Evolutionary conservation across 1,140 invertebrate species (phyloP), one percentile per base, ranked within the genome.

Genomic region (Ceratosolen solmsi): DNA sequence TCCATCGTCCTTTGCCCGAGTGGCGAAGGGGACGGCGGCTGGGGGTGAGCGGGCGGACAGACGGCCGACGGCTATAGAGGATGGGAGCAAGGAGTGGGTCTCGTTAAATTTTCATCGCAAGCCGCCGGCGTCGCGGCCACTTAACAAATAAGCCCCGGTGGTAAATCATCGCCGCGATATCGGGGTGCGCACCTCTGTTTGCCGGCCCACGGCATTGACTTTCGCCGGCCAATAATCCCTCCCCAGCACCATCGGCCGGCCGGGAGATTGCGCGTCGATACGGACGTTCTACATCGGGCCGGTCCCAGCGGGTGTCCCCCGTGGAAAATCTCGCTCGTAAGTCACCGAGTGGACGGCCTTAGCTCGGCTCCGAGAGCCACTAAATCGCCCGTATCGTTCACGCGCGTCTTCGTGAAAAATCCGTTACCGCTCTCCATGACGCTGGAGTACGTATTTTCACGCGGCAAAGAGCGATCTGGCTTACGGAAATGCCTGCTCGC

Each of bases 121-220:
- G 33, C 8, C 56, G 7, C 56, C 56, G 56, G n/a, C n/a, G 5
- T 58, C 56, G n/a, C 63, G 63, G 20, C 20, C 51, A 54, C 27
- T 68, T 38, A 38, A 68, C 63, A n/a, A 38, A 68, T 63, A 33
- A 63, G 30, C 60, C 20, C 30, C 60, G 56, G 27, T 7, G 56
- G 56, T 63, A 36, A 33, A 63, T 63, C 25, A 36, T 63, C 60
- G 60, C 30, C 2, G 13, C 9, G 27, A 25, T 13, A 60, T 60
- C 27, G 58, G 58, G 58, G 13, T 1, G 5, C 25, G 13, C 60
- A 33, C 1, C 13, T 46, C 41, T 36, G 60, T 63, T 63, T 63
- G 60, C 60, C 27, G 56, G 27, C 56, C n/a, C 56, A n/a, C n/a
- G 22, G 25, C 30, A 70, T 70, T 70, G 65, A 70, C 65, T 41